These are phyloP conservation scores for Bryconaethiops microstoma DNA, from an alignment of 2,797 vertebrate genomes.

Conservation along the genomic window DNA sequence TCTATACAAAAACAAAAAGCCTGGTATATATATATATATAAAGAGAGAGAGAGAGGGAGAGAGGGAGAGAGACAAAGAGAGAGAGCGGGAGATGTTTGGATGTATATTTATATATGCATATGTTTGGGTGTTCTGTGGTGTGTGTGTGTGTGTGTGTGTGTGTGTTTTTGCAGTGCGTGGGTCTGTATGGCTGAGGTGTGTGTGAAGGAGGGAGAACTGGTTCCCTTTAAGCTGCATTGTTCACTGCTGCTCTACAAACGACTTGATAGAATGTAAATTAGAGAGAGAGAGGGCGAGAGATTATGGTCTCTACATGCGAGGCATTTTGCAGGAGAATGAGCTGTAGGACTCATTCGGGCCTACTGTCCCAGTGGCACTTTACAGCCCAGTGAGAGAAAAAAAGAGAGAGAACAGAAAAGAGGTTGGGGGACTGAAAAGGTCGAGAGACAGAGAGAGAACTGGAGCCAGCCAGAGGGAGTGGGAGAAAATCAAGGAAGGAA, in stretches of 20 bases:
- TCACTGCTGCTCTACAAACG: constrained; percentile 51
- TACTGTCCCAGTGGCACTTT: background rate
- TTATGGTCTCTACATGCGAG: background rate
- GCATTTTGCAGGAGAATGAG: background rate
- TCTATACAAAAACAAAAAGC: too few relatives aligned
- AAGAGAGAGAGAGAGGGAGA: too few relatives aligned
- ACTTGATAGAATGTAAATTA: constrained; percentile 71
- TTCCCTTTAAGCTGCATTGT: constrained; percentile 30
- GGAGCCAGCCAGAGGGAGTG: background rate
- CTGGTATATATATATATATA: too few relatives aligned
- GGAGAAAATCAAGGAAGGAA: constrained; percentile 24
- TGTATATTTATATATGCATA: too few relatives aligned
- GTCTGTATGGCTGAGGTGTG: background rate
- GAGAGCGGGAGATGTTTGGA: too few relatives aligned
- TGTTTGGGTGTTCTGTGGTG: too few relatives aligned
- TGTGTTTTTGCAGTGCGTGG: background rate
- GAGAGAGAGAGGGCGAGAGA: constrained; percentile 28
- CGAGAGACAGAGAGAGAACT: background rate
- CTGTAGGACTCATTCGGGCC: background rate
- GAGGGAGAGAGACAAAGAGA: too few relatives aligned
- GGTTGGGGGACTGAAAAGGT: constrained; percentile 24
- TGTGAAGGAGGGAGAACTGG: constrained; percentile 4
- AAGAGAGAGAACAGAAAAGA: background rate
- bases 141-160: too few relatives aligned
- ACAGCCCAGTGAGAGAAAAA: constrained; percentile 14